A percentile compares a stretch with the other conserved stretches of the same genome.
phyloP scores from a whole-genome alignment of 2,888 invertebrate genomes.

The Tethea ocularis region DNA sequence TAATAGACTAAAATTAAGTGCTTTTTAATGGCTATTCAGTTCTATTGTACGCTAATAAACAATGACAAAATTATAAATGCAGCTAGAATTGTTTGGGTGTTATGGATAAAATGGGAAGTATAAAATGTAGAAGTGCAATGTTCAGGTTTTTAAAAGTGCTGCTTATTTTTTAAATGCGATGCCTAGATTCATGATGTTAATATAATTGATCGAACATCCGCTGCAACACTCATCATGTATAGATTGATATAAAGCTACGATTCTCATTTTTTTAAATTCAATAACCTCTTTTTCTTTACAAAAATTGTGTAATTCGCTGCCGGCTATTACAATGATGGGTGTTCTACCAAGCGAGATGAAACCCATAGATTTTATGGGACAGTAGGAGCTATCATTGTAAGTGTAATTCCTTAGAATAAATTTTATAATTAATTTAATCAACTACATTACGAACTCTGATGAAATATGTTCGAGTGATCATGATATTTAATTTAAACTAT shows the following conservation, averaged over 20 bases:
- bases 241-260: too few relatives aligned
- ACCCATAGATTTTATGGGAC: slow-evolving; percentile 21
- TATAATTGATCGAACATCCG: too few relatives aligned
- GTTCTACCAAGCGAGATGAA: neutral
- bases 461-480: slow-evolving; percentile 11
- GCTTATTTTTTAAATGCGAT: neutral
- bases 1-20: too few relatives aligned
- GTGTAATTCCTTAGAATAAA: slow-evolving; percentile 22
- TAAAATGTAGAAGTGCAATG: neutral
- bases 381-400: slow-evolving; percentile 26
- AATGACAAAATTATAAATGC: neutral
- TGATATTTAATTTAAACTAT: slow-evolving; percentile 10
- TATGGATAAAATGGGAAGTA: neutral
- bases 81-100: neutral
- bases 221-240: too few relatives aligned
- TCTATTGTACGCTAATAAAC: too few relatives aligned
- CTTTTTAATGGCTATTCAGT: too few relatives aligned
- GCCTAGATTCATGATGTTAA: neutral
- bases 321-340: neutral
- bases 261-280: neutral
- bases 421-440: slow-evolving; percentile 16
- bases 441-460: slow-evolving; percentile 10
- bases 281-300: too few relatives aligned
- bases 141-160: neutral
- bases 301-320: neutral